Base-by-base conservation (phyloP, 2,888 invertebrate species). In the Arctia plantaginis region DNA sequence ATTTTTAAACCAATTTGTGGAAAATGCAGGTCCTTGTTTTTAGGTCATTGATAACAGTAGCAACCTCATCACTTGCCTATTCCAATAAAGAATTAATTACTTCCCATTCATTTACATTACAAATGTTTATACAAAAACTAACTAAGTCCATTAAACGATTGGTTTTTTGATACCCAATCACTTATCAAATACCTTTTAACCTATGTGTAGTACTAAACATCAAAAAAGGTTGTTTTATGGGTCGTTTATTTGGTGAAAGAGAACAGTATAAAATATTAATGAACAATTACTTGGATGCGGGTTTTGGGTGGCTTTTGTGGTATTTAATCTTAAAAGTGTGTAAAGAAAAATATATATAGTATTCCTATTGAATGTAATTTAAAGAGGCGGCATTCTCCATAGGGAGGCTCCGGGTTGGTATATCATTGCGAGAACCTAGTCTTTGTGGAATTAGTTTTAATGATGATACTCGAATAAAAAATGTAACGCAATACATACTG, bases 101-200 rank as follows among this genome's bases (percentile, higher is more conserved):
- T 66, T 72, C 47, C 70, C 73, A 72, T 77, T 74, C 70, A 69
- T 81, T 78, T 73, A 75, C 77, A 69, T 77, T 75, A 71, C 74
- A 76, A 82, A 84, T 84, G 84, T 55, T 23, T 12, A 1, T 23
- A 55, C 51, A 55, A n/a, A n/a, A 84, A 87, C 84, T 86, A 83
- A 81, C 74, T 67, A 73, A 79, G 75, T 75, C 84, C 85, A 81
- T 85, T 87, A 85, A 79, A 71, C 74, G 81, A 86, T 82, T 87
- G 82, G 79, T 69, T 78, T 79, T 80, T 75, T 76, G 77, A 82
- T 79, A 77, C 69, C 74, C 80, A 81, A 86, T 79, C 75, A 82
- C 82, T 86, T 83, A 80, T 76, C 76, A 78, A 77, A 73, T 69
- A 71, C 66, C 41, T 69, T 72, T 74, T 59, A 70, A 71, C 76